These are phyloP conservation scores for Molothrus ater DNA, from an alignment of 2,797 vertebrate genomes.

Conservation along the genomic window DNA sequence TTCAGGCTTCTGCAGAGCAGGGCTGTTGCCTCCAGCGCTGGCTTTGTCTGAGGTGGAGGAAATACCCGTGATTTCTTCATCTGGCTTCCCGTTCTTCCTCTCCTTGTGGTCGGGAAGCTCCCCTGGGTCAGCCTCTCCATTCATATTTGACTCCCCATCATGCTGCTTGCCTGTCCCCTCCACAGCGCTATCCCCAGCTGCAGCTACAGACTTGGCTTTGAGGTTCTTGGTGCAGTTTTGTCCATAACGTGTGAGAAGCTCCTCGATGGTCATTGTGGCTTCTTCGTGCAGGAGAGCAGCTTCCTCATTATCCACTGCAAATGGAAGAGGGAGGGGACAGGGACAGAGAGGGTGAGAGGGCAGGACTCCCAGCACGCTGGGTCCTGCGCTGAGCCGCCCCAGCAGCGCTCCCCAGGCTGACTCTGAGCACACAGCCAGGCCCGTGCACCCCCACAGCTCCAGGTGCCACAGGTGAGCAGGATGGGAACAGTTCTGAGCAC, in stretches of 20 bases:
- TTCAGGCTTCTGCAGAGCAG: conserved; percentile 77
- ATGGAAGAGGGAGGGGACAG: neutral
- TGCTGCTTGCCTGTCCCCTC: conserved; percentile 74
- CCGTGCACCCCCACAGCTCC: neutral
- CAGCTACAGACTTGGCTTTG: conserved; percentile 77
- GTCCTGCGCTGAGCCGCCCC: neutral
- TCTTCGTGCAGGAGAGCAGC: conserved; percentile 95
- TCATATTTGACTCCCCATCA: conserved; percentile 76
- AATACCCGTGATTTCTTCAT: conserved; percentile 71
- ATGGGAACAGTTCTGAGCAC: neutral
- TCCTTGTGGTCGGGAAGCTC: conserved; percentile 69
- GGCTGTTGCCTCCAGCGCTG: conserved; percentile 68
- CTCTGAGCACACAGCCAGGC: neutral
- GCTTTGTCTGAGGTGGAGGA: conserved; percentile 74
- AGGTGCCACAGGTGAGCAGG: neutral
- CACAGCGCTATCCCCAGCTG: conserved; percentile 32
- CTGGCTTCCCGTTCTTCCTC: conserved; percentile 82
- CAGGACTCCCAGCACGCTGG: accelerated
- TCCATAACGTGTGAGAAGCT: conserved; percentile 93
- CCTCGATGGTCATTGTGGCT: conserved; percentile 98
- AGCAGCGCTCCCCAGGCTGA: neutral
- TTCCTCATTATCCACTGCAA: conserved; percentile 95
- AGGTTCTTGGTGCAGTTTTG: conserved; percentile 89
- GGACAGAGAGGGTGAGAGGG: neutral
- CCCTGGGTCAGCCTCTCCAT: conserved; percentile 83